Base-by-base conservation (phyloP, 2,797 vertebrate species). In the Xyrichtys novacula region DNA sequence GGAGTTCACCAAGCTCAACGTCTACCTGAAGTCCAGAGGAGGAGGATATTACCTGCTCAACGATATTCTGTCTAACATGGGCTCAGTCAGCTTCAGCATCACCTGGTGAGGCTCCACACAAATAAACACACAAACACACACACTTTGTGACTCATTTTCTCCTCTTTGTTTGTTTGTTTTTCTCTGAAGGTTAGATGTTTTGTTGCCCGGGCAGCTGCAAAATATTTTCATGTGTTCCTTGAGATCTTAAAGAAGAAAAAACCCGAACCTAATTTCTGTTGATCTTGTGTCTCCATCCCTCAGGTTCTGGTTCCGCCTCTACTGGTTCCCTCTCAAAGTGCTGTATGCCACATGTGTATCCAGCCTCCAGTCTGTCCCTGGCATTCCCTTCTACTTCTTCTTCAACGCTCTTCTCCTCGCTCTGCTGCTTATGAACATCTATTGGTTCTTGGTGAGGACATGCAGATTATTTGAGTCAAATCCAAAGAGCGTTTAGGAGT, bases 271-370 rank as follows among this genome's bases (percentile, higher is more conserved):
- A 19, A 17, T 55, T 56, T 52, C 23, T 16, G 12, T 39, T 8
- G 4, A 63, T 7, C 19, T 4, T 44, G 31, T n/a, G 8, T 39
- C 14, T 20, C 44, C 11, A 0, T 63, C 39, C 42, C 28, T 38
- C 70, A 99, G 98, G 98, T 99, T 98, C 92, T 98, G 96, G 96
- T 98, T 98, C 90, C 96, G 98, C 5, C 95, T 98, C 61, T 99
- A 98, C 91, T 99, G 97, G 98, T 99, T 99, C 83, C 98, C 97
- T 0, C 96, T 98, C 16, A 99, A 99, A 91, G 98, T 98, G 48
- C 91, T 99, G 53, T 98, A 97, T 0, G 95, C 96, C 83, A 95
- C 97, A 0, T 95, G 94, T 68, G 91, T 97, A 89, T 95, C 93
- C 93, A 98, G 98, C 90, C 91, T 98, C 39, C 93, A 94, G 80